phyloP scores from a whole-genome alignment of 1,140 invertebrate species.

The Penaeus indicus region DNA sequence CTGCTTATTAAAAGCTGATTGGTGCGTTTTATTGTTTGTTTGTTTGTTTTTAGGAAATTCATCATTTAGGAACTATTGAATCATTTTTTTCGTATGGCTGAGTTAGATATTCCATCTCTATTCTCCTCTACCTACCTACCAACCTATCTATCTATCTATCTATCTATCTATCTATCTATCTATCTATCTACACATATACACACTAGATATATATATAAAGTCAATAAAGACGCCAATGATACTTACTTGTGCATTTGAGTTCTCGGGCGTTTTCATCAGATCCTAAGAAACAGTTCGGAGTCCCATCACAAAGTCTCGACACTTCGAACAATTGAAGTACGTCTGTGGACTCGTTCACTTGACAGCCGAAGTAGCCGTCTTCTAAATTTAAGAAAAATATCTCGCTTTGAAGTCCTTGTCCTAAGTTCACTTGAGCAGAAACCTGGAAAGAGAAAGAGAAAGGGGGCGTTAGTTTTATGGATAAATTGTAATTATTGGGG shows the following conservation, averaged over 20 bases:
- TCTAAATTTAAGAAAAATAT: constrained; percentile 96
- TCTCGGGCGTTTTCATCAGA: constrained; percentile 90
- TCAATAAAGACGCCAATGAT: not conserved
- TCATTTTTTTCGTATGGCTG: no score
- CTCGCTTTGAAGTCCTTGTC: constrained; percentile 73
- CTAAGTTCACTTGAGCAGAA: constrained; percentile 66
- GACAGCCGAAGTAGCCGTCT: constrained; percentile 96
- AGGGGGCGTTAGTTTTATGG: not conserved
- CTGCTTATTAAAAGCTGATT: no score
- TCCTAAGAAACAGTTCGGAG: constrained; percentile 89
- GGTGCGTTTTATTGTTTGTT: no score
- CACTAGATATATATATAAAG: no score
- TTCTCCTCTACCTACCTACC: no score
- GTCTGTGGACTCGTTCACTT: constrained; percentile 95
- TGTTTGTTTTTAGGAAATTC: no score
- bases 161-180: no score
- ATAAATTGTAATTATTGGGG: not conserved
- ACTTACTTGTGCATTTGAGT: constrained; percentile 93
- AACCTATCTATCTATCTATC: no score
- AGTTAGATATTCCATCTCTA: no score
- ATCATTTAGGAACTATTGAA: no score
- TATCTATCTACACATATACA: no score
- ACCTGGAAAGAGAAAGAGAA: constrained; percentile 55
- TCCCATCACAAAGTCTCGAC: constrained; percentile 92
- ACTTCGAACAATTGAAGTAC: constrained; percentile 94